phyloP scores from a whole-genome alignment of 1,140 invertebrate species.

The Temnothorax longispinosus region DNA sequence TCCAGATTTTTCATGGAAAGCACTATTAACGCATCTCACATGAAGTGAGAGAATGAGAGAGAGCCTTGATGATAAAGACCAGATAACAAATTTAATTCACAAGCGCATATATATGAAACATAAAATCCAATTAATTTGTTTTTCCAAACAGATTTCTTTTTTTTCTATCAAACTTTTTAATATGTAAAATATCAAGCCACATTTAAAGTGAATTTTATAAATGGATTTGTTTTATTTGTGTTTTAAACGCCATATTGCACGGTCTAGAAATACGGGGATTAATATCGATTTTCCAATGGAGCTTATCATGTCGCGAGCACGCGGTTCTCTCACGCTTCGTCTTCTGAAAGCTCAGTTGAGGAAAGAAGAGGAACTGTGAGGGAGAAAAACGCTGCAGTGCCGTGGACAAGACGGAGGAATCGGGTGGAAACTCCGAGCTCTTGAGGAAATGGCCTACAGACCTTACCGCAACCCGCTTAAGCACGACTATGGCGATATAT shows the following conservation, averaged over 20 bases:
- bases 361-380: slow-evolving; percentile 2
- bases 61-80: background rate
- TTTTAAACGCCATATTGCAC: background rate
- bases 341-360: background rate
- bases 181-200: background rate
- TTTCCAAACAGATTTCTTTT: background rate
- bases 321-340: background rate
- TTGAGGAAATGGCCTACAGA: slow-evolving; percentile 70
- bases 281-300: slow-evolving; percentile 1
- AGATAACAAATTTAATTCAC: slow-evolving; percentile 14
- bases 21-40: background rate
- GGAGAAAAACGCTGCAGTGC: background rate
- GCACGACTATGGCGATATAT: slow-evolving; percentile 48
- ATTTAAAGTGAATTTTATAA: background rate
- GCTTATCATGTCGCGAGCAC: background rate
- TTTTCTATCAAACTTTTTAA: background rate
- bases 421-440: slow-evolving; percentile 31
- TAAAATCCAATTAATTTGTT: background rate
- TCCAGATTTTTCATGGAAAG: slow-evolving; percentile 29
- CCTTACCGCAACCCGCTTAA: slow-evolving; percentile 68
- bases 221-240: background rate
- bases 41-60: background rate
- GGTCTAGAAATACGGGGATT: background rate
- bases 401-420: slow-evolving; percentile 18
- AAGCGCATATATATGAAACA: background rate